Evolutionary conservation across 2,797 vertebrate genomes (phyloP).

Genomic region (Gymnoscopelus microlampas): DNA sequence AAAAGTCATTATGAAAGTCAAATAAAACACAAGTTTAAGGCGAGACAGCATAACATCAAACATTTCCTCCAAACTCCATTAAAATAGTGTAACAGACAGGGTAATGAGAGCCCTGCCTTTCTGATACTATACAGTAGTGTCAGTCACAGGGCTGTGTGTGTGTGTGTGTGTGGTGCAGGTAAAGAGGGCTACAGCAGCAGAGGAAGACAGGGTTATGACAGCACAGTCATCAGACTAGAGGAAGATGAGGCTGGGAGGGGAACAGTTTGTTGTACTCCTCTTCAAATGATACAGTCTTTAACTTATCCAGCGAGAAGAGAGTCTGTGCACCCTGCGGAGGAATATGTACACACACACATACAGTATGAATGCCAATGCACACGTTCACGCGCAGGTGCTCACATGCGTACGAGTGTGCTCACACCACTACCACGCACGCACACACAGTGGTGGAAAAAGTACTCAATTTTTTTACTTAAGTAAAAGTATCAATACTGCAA

Average conservation of each 20-base stretch:
- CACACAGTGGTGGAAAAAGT: background rate
- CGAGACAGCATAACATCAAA: no score
- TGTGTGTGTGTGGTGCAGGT: background rate
- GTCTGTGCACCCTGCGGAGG: conserved; percentile 79
- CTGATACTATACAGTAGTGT: no score
- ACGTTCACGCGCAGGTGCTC: background rate
- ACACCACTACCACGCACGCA: background rate
- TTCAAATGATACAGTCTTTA: conserved; percentile 92
- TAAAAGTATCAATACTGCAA: no score
- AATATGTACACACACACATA: conserved; percentile 38
- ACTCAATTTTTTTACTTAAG: no score
- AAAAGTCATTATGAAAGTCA: no score
- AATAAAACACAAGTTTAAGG: no score
- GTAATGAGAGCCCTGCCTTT: no score
- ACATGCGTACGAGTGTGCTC: background rate
- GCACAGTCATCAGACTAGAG: conserved; percentile 56
- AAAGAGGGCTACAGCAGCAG: background rate
- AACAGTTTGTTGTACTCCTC: conserved; percentile 95
- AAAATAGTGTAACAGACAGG: no score
- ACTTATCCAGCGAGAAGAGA: conserved; percentile 88
- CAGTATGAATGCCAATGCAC: no score
- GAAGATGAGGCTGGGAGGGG: conserved; percentile 73
- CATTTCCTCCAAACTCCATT: no score
- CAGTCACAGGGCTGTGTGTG: no score
- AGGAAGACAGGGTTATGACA: background rate